Conservation (phyloP, 2,797 vertebrate genomes). For the Phataginus tricuspis region DNA sequence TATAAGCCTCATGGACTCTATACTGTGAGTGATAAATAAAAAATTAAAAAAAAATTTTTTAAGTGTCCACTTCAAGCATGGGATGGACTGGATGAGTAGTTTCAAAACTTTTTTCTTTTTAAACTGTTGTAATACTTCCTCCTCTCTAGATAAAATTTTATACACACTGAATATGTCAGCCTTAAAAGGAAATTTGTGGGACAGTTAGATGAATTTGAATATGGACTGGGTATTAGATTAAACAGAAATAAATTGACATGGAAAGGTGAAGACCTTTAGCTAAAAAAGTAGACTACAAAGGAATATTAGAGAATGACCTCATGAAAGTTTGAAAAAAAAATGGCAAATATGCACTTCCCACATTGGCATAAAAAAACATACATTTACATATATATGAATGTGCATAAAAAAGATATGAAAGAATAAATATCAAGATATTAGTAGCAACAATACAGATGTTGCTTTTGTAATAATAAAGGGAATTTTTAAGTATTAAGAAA, state of each 20-base stretch:
- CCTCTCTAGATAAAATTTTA: neutral
- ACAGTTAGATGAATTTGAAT: neutral
- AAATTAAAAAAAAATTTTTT: neutral
- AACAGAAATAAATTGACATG: neutral
- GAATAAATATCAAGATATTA: neutral
- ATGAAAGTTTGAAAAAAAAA: neutral
- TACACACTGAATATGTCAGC: neutral
- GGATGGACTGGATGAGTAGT: neutral
- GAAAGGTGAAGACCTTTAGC: neutral
- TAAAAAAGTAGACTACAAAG: neutral
- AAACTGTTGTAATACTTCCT: neutral
- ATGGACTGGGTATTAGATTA: neutral
- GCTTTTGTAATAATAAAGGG: neutral
- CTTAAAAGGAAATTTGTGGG: neutral
- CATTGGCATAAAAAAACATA: neutral
- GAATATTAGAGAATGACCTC: neutral
- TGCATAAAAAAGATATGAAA: neutral
- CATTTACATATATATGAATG: neutral
- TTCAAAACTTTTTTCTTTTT: neutral
- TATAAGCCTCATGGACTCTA: neutral
- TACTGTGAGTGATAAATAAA: neutral
- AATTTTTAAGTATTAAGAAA: neutral
- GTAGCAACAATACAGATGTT: neutral
- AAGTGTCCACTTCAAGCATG: neutral
- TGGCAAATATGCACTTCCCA: neutral